Evolutionary conservation across 2,888 invertebrate genomes (phyloP).

Genomic region (Argyresthia goedartella): DNA sequence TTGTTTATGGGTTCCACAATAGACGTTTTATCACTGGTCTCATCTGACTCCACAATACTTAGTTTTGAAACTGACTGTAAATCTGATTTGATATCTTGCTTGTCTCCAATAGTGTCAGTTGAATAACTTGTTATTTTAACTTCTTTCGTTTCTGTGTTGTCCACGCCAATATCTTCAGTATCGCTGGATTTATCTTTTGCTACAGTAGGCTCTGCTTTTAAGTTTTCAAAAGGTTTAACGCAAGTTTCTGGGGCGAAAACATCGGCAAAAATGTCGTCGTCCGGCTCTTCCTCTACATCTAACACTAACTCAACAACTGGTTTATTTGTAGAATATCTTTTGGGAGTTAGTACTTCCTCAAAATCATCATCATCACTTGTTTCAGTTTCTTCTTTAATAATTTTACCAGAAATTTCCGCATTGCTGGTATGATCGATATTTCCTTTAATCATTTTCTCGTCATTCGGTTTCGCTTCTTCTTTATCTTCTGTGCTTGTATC

Average conservation of each 20-base stretch:
- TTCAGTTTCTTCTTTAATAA: constrained; percentile 7
- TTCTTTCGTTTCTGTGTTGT: background rate
- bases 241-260: constrained; percentile 58
- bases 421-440: background rate
- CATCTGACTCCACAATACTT: background rate
- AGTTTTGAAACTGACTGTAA: background rate
- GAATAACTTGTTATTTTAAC: background rate
- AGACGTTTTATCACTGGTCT: no score
- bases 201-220: no score
- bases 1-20: background rate
- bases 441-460: background rate
- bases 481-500: constrained; percentile 34
- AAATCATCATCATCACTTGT: constrained; percentile 63
- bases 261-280: constrained; percentile 82
- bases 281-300: constrained; percentile 32
- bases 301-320: constrained; percentile 59
- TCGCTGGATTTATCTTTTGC: background rate
- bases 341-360: constrained; percentile 48
- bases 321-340: constrained; percentile 36
- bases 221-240: background rate
- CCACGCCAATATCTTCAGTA: background rate
- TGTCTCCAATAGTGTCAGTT: no score
- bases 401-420: background rate
- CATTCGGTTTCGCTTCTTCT: background rate
- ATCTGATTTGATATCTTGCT: no score